Conservation (phyloP, 2,797 vertebrate genomes). For the Gymnopithys bicolor region DNA sequence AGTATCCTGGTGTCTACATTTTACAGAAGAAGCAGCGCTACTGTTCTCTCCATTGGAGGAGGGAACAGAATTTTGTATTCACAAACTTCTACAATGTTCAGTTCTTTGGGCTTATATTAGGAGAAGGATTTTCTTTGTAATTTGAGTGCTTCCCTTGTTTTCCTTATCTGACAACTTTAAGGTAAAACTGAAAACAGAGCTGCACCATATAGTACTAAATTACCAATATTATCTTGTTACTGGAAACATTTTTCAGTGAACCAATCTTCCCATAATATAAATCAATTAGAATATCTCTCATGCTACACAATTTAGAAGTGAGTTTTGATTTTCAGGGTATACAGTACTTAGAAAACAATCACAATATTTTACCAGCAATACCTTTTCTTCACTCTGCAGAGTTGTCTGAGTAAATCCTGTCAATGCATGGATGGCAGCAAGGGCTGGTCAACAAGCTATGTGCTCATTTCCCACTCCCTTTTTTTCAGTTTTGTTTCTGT, state of each 20-base stretch:
- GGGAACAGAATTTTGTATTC: neutral
- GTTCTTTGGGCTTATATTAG: neutral
- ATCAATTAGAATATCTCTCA: neutral
- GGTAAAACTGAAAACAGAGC: neutral
- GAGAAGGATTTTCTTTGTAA: neutral
- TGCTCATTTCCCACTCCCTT: neutral
- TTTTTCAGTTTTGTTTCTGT: neutral
- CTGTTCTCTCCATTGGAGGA: neutral
- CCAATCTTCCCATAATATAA: neutral
- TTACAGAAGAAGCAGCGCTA: neutral
- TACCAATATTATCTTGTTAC: neutral
- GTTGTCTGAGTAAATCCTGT: neutral
- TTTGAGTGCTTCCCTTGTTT: neutral
- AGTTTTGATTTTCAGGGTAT: neutral
- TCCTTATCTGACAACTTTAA: neutral
- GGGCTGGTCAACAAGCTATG: neutral
- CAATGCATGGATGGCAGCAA: neutral
- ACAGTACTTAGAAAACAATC: neutral
- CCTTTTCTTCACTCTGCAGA: neutral
- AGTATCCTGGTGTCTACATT: neutral
- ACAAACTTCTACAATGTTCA: neutral
- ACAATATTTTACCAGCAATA: neutral
- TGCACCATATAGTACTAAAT: neutral
- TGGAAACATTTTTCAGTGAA: neutral
- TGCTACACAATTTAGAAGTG: neutral